These are phyloP conservation scores for Dendrocincla fuliginosa DNA, from an alignment of 2,797 vertebrate genomes.

Conservation along the genomic window DNA sequence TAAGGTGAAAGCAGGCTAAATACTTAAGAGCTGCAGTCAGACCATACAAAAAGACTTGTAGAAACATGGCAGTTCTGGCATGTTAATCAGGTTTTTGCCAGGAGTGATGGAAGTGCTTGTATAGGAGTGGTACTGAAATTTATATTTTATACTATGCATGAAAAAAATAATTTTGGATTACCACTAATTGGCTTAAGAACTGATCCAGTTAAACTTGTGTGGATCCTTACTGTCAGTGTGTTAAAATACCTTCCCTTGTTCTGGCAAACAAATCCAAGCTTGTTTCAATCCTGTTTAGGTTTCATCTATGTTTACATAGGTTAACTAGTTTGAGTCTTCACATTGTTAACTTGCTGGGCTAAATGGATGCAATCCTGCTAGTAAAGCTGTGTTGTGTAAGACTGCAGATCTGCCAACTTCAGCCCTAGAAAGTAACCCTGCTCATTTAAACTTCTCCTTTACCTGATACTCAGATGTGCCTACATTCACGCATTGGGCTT, in stretches of 20 bases:
- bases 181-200: neutral
- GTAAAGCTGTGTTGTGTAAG: neutral
- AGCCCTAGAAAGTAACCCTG: neutral
- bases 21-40: neutral
- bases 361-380: neutral
- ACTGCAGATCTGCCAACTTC: neutral
- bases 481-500: accelerated
- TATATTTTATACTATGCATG: neutral
- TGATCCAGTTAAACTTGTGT: neutral
- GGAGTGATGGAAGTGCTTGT: neutral
- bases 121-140: neutral
- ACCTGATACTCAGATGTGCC: accelerated
- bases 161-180: neutral
- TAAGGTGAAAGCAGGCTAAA: conserved; percentile 38
- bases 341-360: neutral
- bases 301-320: neutral
- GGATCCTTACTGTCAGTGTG: neutral
- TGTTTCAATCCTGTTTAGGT: neutral
- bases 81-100: neutral
- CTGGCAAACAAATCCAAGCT: neutral
- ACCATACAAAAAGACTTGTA: neutral
- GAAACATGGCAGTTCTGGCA: neutral
- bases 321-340: neutral
- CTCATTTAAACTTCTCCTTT: neutral
- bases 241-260: neutral